Evolutionary conservation across 2,113 vertebrate genomes (phyloP).

Genomic region (Malurus elegans): DNA sequence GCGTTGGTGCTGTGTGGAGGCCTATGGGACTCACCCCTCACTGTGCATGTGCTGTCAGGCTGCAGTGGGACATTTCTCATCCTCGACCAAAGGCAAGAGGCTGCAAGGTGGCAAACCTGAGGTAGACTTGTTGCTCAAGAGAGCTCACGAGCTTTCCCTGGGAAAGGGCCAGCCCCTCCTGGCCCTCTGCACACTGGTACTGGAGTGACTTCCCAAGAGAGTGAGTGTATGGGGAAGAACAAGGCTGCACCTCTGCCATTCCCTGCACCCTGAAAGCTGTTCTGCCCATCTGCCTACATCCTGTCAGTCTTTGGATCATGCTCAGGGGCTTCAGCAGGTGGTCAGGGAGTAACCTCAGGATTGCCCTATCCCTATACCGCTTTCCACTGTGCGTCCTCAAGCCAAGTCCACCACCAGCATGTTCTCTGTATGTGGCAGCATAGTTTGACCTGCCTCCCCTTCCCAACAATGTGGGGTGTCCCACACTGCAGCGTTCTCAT

Average conservation of each 20-base stretch:
- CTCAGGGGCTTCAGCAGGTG: not conserved
- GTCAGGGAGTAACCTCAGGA: not conserved
- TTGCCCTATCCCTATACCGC: not conserved
- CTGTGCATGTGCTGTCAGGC: not conserved
- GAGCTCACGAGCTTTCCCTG: not conserved
- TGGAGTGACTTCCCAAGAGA: not conserved
- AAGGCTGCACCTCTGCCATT: not conserved
- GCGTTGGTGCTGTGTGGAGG: accelerated
- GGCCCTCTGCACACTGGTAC: not conserved
- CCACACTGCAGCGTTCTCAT: not conserved
- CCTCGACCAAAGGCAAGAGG: not conserved
- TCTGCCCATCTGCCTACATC: not conserved
- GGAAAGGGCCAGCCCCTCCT: not conserved
- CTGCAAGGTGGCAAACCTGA: not conserved
- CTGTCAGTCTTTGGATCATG: not conserved
- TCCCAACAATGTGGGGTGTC: not conserved
- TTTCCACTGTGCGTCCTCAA: not conserved
- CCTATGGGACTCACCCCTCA: not conserved
- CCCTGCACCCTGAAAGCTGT: not conserved
- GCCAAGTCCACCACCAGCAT: not conserved
- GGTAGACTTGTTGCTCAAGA: not conserved
- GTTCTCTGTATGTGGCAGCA: not conserved
- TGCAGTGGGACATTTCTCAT: not conserved
- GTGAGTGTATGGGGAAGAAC: not conserved
- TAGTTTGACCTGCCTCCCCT: not conserved